A percentile compares a stretch with the other conserved stretches of the same genome.
Evolutionary conservation across 2,113 vertebrate species (phyloP).

Genomic region (Nyctereutes procyonoides): DNA sequence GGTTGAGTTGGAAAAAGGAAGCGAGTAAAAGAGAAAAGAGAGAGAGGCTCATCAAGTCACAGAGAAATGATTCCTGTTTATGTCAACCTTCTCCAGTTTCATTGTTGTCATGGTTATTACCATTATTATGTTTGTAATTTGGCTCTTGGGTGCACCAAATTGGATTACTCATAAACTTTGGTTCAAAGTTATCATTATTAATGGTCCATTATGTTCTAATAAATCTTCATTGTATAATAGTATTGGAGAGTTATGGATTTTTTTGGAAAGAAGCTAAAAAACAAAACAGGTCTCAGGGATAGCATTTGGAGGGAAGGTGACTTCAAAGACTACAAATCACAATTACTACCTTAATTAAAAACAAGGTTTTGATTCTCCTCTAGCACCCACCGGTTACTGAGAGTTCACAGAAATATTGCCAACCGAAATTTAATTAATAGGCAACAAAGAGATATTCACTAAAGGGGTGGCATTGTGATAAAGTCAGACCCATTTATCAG

Average conservation of each 20-base stretch:
- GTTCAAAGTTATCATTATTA: not conserved
- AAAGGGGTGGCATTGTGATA: constrained; percentile 19
- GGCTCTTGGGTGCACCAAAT: not conserved
- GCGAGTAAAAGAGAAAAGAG: not conserved
- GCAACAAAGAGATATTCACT: constrained; percentile 53
- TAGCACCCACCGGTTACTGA: not conserved
- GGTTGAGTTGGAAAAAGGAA: not conserved
- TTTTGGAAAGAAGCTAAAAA: not conserved
- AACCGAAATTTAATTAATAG: constrained; percentile 79
- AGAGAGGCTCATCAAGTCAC: not conserved
- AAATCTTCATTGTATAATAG: not conserved
- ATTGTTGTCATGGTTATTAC: not conserved
- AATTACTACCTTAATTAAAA: constrained; percentile 75
- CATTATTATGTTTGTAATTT: not conserved
- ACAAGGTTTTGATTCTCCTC: constrained; percentile 32
- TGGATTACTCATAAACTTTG: not conserved
- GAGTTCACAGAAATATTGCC: constrained; percentile 49
- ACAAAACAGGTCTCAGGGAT: not conserved
- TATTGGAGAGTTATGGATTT: not conserved
- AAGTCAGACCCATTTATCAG: constrained; percentile 59
- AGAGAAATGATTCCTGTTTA: not conserved
- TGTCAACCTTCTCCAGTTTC: not conserved
- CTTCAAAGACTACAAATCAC: not conserved
- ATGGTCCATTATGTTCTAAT: not conserved
- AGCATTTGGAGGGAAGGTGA: not conserved